Evolutionary conservation across 2,113 vertebrate genomes (phyloP), one percentile per base, ranked within the genome.

Genomic region (Cyprinodon tularosa): DNA sequence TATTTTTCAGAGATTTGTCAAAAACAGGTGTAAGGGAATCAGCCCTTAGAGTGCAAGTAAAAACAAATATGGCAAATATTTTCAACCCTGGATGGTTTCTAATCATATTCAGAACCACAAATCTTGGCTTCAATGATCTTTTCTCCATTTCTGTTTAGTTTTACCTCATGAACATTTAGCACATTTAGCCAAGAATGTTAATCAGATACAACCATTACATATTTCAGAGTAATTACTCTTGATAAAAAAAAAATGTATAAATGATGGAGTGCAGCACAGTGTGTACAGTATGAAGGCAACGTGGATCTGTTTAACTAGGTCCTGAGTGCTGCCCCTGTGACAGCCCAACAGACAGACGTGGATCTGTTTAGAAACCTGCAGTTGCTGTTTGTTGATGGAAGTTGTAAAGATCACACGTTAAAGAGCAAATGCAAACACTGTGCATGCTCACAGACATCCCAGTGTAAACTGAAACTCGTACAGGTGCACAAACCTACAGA

Each of bases 311-410:
- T 88, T 78, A 83, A 84, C 62, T 69, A 84, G 71, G 76, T 83
- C 71, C 59, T 68, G 72, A 74, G 81, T 36, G 72, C 80, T 42
- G 75, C 81, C 77, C 63, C 39, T 75, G 53, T 78, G 85, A 88
- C 81, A 81, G 87, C 47, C 64, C 38, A 62, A 71, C 68, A 71
- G 78, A 91, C 90, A 86, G 78, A 86, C 76, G 48, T 12, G n/a
- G 72, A 84, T 45, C 72, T 89, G 87, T 90, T 87, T 74, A 57
- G 75, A 75, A 63, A 65, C 81, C 76, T 69, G 68, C 20, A 63
- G 81, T 45, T 20, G 20, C 68, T 36, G 81, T 83, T 84, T 91
- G 84, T 84, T 85, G 91, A 86, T 78, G 83, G 85, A 90, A 78
- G 63, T 42, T 74, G 73, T 59, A 66, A 66, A 57, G 71, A 78